These are phyloP conservation scores for Volucella inflata DNA, from an alignment of 2,888 invertebrate genomes.

Conservation along the genomic window DNA sequence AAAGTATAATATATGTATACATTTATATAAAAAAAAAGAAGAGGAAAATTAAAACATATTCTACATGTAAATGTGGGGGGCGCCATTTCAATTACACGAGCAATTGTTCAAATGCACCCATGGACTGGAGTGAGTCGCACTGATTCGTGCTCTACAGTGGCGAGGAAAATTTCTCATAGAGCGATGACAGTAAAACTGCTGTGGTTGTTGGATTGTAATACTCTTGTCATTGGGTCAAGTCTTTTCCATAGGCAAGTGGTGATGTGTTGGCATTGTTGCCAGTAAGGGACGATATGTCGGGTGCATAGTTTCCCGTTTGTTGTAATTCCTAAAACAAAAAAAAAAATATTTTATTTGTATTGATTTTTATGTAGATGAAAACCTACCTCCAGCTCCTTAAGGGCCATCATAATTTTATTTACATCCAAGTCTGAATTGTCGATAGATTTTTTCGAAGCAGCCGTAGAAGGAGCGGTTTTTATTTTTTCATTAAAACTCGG, in stretches of 20 bases:
- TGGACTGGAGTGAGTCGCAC: conserved; percentile 40
- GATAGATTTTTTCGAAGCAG: conserved; percentile 73
- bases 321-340: conserved; percentile 42
- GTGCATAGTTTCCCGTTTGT: conserved; percentile 58
- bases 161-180: conserved; percentile 72
- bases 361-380: not conserved
- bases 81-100: conserved; percentile 31
- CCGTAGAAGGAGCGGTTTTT: conserved; percentile 68
- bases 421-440: conserved; percentile 81
- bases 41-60: conserved; percentile 57
- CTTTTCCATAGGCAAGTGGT: conserved; percentile 74
- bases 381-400: conserved; percentile 83
- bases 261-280: conserved; percentile 72
- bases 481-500: conserved; percentile 71
- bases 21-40: conserved; percentile 11
- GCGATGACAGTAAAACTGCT: conserved; percentile 70
- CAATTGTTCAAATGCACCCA: conserved; percentile 51
- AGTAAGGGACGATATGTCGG: conserved; percentile 60
- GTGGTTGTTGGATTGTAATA: conserved; percentile 66
- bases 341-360: not conserved
- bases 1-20: too few species aligned
- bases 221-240: conserved; percentile 73
- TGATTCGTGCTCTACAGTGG: conserved; percentile 60
- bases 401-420: conserved; percentile 84
- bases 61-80: conserved; percentile 26